These are phyloP conservation scores for Camelus bactrianus DNA, from an alignment of 2,113 vertebrate genomes.

Conservation along the genomic window DNA sequence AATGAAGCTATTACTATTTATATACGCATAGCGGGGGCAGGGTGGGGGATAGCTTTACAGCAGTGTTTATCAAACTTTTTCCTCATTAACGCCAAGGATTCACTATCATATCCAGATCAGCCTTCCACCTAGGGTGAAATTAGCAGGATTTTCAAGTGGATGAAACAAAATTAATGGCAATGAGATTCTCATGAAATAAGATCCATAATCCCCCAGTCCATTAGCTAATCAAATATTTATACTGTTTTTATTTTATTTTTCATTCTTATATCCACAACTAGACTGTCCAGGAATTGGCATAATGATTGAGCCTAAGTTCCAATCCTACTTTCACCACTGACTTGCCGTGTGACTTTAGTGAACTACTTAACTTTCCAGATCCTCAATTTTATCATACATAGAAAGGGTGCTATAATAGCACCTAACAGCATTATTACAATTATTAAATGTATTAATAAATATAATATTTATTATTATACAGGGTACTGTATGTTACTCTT, in stretches of 20 bases:
- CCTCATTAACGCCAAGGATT: neutral
- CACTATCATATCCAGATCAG: neutral
- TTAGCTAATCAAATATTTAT: neutral
- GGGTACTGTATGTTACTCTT: neutral
- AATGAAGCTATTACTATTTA: neutral
- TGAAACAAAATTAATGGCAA: conserved; percentile 41
- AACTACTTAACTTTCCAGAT: neutral
- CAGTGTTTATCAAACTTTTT: neutral
- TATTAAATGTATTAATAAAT: neutral
- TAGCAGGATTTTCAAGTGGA: neutral
- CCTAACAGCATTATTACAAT: neutral
- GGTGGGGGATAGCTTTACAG: neutral
- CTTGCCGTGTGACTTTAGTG: neutral
- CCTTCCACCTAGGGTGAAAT: neutral
- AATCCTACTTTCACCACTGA: neutral
- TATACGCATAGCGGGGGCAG: neutral
- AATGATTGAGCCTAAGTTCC: neutral
- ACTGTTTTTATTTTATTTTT: neutral
- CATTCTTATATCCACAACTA: neutral
- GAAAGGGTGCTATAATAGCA: neutral
- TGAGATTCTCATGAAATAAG: conserved; percentile 16
- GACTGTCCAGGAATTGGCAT: neutral
- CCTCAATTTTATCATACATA: neutral
- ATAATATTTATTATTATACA: neutral
- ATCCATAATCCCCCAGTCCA: neutral